Base-by-base conservation (phyloP, 2,113 vertebrate species). In the Mugil cephalus region DNA sequence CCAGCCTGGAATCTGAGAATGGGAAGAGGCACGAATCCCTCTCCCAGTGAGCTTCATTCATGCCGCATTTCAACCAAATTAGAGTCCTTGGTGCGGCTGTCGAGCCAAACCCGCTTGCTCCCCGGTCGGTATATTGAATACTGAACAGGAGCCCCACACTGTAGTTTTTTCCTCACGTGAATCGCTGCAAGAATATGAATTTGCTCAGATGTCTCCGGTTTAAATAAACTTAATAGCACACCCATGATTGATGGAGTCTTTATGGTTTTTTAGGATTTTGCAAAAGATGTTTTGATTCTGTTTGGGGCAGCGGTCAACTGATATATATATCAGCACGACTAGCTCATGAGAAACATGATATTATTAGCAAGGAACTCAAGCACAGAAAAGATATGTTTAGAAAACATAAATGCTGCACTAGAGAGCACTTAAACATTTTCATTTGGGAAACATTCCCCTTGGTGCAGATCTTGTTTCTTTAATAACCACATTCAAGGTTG, bases 1-100 rank as follows among this genome's bases (percentile, higher is more conserved):
- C 80, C 67, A n/a, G 67, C 63, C 51, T 77, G 75, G 46, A 69
- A 64, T 79, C 56, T 69, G 51, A 73, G 75, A 82, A 74, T 58
- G 51, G 46, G 43, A 74, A 42, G 58, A 67, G 46, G 19, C 72
- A 56, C 10, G 43, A 62, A 69, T 79, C 77, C 24, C 10, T 69
- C 60, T 47, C 54, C 69, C 69, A 15, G 43, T 14, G 51, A 42
- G 74, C 75, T 63, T 65, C 68, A 75, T 72, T 79, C 69, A 63
- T 24, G 24, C 69, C 35, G 17, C 38, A 55, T 86, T 79, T 67
- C 36, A 51, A 74, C 68, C 51, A 77, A 86, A 86, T 60, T 46
- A 77, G 70, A 52, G 46, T 68, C 74, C 76, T 77, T 38, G 0
- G 54, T 47, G 36, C 47, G 59, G 42, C 54, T 58, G 71, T 35